phyloP scores from a whole-genome alignment of 2,113 vertebrate species.

The Rhinichthys klamathensis region DNA sequence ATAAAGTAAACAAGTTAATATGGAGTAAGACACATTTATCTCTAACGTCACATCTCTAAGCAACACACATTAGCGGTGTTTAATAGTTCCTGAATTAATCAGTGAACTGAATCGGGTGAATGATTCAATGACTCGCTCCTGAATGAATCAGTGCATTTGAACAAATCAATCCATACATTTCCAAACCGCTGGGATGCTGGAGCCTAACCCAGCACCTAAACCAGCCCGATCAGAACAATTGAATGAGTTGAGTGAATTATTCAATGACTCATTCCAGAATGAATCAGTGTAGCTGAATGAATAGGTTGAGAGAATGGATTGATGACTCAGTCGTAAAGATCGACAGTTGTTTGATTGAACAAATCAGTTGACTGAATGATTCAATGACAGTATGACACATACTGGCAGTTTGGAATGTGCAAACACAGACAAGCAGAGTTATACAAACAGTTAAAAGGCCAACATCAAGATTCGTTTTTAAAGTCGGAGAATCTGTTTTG shows the following conservation, averaged over 20 bases:
- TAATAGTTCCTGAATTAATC: background rate
- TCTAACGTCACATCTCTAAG: background rate
- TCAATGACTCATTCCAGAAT: background rate
- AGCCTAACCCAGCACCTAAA: no score
- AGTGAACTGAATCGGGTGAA: background rate
- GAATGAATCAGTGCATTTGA: background rate
- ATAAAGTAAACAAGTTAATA: no score
- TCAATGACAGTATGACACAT: background rate
- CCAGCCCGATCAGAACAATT: no score
- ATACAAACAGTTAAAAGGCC: background rate
- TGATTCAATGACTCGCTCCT: background rate
- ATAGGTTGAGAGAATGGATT: background rate
- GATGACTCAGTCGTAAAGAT: background rate
- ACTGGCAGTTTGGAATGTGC: background rate
- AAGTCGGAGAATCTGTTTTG: background rate
- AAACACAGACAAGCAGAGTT: background rate
- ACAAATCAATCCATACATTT: no score
- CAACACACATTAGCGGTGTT: background rate
- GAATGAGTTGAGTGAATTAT: background rate
- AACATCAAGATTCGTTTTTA: background rate
- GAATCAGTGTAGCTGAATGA: background rate
- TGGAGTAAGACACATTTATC: no score
- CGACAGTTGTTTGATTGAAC: background rate
- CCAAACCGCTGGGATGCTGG: no score
- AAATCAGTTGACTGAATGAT: background rate